Conservation (phyloP, 2,113 vertebrate species). For the Tenrec ecaudatus region DNA sequence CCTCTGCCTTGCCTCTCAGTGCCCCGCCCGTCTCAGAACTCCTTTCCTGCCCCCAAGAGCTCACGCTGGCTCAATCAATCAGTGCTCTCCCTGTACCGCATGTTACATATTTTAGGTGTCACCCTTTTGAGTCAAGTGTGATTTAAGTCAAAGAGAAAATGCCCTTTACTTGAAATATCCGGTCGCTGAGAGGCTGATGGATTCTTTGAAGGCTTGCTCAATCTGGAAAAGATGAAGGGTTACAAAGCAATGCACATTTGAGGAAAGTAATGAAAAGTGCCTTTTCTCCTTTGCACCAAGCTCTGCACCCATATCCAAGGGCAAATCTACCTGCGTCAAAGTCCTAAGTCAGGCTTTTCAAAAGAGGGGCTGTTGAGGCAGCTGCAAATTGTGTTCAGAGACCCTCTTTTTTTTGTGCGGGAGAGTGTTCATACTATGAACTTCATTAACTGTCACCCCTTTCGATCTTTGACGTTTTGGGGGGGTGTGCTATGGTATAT, state of each 20-base stretch:
- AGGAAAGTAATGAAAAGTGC: background rate
- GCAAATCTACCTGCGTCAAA: rapidly evolving
- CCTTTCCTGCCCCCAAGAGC: too few relatives aligned
- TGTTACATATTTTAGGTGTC: background rate
- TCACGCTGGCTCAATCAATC: background rate
- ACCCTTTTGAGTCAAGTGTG: background rate
- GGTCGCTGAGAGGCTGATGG: conserved; percentile 92
- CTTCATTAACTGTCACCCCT: background rate
- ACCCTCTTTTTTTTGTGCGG: background rate
- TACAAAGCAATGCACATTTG: conserved; percentile 28
- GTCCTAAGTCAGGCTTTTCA: too few relatives aligned
- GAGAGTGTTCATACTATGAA: background rate
- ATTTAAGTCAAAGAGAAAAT: background rate
- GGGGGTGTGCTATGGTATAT: background rate
- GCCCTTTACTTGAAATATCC: conserved; percentile 91
- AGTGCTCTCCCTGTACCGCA: background rate
- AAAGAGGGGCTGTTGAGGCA: background rate
- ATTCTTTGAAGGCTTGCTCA: conserved; percentile 87
- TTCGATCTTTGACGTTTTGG: background rate
- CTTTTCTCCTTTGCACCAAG: background rate
- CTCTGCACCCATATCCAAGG: rapidly evolving
- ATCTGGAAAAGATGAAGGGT: conserved; percentile 84
- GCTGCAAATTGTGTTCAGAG: background rate
- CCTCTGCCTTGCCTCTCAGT: background rate
- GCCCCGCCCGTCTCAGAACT: background rate